Evolutionary conservation across 2,797 vertebrate genomes (phyloP), one percentile per base, ranked within the genome.

Genomic region (Ptychobarbus kaznakovi): DNA sequence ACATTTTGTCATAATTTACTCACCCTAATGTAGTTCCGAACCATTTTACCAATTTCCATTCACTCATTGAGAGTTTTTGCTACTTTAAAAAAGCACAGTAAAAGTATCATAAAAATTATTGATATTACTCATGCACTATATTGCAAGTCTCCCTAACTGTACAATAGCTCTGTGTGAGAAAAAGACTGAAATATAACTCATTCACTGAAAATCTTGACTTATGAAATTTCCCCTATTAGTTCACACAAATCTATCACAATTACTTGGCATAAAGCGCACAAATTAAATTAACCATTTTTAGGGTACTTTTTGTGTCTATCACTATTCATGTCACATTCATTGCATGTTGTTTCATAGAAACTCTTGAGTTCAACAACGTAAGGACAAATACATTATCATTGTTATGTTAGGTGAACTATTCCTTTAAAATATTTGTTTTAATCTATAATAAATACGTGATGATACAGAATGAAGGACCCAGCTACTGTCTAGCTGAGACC

Each of bases 401-500:
- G 18, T 69, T 32, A 12, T 84, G 66, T 76, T 40, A 35, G 18
- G 18, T 44, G 63, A 84, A 78, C 65, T 46, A n/a, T 32, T 78
- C 38, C 77, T 85, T 79, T 44, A 53, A 40, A 76, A 9, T n/a
- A 4, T 10, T 44, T 28, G 56, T 25, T 77, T 75, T 65, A 75
- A 65, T 56, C 49, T 53, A 44, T 69, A 84, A 84, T 58, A 84
- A 84, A 84, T 79, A 80, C 13, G 49, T 28, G 32, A 49, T 8
- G 42, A 80, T 72, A 53, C 16, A 65, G 53, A 58, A 68, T 49
- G 63, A 85, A 73, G 25, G 66, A 76, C 38, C 66, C 72, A 69
- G 77, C 53, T 61, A 81, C 25, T 77, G n/a, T 79, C 40, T 61
- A 84, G 80, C 46, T 20, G 78, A 81, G 58, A 69, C 63, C 73